Evolutionary conservation across 64 coral and sea anemone species (phyloP).

Genomic region (Astreopora myriophthalma): DNA sequence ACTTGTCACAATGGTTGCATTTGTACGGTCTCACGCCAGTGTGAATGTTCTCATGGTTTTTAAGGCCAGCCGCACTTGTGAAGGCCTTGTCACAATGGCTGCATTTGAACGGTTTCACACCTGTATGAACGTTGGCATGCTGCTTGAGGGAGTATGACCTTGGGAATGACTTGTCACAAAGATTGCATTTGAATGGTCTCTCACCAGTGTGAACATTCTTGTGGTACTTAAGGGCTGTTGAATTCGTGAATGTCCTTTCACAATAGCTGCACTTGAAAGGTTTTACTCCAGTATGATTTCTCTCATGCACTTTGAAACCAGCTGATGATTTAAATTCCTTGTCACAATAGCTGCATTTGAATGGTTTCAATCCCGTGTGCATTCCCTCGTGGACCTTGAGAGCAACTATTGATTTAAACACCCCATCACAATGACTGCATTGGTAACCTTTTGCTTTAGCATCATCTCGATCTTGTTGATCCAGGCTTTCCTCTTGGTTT

Average conservation of each 20-base stretch:
- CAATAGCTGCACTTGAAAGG: slow-evolving; percentile 22
- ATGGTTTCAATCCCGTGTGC: neutral
- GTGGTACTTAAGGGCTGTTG: neutral
- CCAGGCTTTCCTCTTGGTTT: too few species aligned
- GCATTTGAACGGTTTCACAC: neutral
- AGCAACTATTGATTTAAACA: neutral
- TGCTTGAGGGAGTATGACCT: neutral
- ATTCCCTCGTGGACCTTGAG: neutral
- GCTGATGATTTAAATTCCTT: neutral
- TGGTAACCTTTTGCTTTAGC: too few species aligned
- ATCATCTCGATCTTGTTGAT: too few species aligned
- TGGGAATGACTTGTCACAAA: too few species aligned
- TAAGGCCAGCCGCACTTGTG: neutral
- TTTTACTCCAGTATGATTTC: neutral
- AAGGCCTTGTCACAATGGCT: neutral
- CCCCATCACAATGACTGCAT: neutral
- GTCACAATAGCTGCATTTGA: too few species aligned
- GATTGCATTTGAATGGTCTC: neutral
- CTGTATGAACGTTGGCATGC: too few species aligned
- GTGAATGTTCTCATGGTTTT: neutral
- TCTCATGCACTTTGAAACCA: neutral
- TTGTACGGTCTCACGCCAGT: neutral
- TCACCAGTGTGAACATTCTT: neutral
- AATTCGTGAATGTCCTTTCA: too few species aligned
- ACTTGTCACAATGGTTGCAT: slow-evolving; percentile 9